phyloP scores from a whole-genome alignment of 2,797 vertebrate genomes.

The Anniella stebbinsi region DNA sequence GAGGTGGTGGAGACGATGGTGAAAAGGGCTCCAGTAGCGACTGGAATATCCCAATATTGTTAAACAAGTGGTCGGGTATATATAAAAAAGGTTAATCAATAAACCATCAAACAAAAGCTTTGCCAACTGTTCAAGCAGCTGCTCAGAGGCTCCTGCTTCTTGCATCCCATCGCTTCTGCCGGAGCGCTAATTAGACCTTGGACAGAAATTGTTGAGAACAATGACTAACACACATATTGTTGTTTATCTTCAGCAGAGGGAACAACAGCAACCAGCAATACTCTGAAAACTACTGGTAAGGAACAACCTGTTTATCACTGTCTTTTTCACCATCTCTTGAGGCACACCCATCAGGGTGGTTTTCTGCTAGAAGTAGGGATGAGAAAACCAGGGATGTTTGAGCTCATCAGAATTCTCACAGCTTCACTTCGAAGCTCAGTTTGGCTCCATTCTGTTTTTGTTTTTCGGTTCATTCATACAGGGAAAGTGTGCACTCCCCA shows the following conservation, averaged over 20 bases:
- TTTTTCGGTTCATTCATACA: no score
- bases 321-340: conserved; percentile 9
- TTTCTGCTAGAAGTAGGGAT: background rate
- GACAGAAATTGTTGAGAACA: conserved; percentile 38
- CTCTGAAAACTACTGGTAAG: background rate
- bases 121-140: background rate
- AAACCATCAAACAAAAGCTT: conserved; percentile 28
- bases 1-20: background rate
- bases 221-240: conserved; percentile 46
- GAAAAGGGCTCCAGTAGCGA: background rate
- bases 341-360: background rate
- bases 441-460: no score
- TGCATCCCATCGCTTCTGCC: conserved; percentile 6
- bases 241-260: conserved; percentile 47
- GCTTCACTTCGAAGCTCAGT: no score
- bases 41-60: background rate
- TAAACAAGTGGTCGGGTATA: conserved; percentile 1
- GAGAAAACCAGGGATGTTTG: no score
- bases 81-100: conserved; percentile 21
- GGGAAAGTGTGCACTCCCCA: no score
- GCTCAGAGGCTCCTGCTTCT: background rate
- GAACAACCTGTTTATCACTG: background rate
- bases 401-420: no score
- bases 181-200: conserved; percentile 35
- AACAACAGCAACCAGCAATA: rapidly evolving